Conservation (phyloP, 2,113 vertebrate species). For the Macroglossus sobrinus region DNA sequence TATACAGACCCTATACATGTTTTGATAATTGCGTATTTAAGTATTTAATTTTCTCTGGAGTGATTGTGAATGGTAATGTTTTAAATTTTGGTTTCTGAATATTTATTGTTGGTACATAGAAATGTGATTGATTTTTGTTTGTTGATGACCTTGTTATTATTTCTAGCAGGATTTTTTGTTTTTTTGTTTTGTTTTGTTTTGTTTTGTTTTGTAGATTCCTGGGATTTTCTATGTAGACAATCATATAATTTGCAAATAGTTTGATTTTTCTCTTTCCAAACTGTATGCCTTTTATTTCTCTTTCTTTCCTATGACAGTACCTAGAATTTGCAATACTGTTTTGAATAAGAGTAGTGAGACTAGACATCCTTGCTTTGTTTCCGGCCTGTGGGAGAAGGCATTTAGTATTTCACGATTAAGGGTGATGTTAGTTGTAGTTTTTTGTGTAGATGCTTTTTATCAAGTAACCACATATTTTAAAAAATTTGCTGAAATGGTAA, state of each 20-base stretch:
- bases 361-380: neutral
- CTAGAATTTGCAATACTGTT: neutral
- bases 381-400: neutral
- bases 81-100: neutral
- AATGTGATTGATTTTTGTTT: neutral
- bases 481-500: neutral
- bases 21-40: neutral
- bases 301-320: neutral
- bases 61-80: neutral
- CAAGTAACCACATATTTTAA: neutral
- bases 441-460: neutral
- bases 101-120: neutral
- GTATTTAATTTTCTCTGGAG: neutral
- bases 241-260: constrained; percentile 11
- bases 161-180: neutral
- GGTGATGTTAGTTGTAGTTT: neutral
- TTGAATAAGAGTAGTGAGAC: neutral
- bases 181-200: neutral
- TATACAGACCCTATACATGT: neutral
- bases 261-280: neutral
- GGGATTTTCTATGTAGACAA: neutral
- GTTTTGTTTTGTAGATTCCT: neutral
- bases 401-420: neutral
- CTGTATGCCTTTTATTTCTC: neutral
- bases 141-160: neutral